A percentile compares a stretch with the other conserved stretches of the same genome.
phyloP scores from a whole-genome alignment of 1,140 invertebrate species.

The Scaptodrosophila lebanonensis region DNA sequence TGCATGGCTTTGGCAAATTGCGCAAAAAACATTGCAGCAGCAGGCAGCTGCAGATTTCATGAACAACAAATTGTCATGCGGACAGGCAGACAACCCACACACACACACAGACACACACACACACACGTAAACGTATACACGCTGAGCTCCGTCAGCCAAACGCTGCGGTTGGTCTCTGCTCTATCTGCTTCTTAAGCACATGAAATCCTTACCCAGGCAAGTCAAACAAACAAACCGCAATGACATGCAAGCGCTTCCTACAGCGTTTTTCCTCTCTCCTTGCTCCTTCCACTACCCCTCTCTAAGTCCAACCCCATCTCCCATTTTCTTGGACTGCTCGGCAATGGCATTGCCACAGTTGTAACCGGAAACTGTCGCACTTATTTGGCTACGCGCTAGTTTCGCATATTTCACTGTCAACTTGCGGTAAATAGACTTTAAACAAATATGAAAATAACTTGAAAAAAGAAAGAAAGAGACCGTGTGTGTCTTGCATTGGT shows the following conservation, averaged over 20 bases:
- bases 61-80: constrained; percentile 73
- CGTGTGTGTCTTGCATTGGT: neutral
- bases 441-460: constrained; percentile 75
- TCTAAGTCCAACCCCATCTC: neutral
- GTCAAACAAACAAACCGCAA: constrained; percentile 74
- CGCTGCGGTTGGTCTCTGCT: constrained; percentile 61
- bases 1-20: constrained; percentile 70
- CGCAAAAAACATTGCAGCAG: constrained; percentile 66
- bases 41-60: constrained; percentile 59
- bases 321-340: neutral
- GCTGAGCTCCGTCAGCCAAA: constrained; percentile 21
- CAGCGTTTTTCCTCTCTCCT: constrained; percentile 52
- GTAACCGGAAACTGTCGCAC: constrained; percentile 74
- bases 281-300: neutral
- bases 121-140: neutral
- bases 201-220: constrained; percentile 72
- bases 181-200: constrained; percentile 58
- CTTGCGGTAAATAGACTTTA: constrained; percentile 75
- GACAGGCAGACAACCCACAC: constrained; percentile 62
- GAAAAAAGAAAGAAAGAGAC: constrained; percentile 44
- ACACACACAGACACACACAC: constrained; percentile 26
- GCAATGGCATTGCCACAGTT: constrained; percentile 67
- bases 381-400: constrained; percentile 74
- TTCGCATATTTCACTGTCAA: constrained; percentile 75
- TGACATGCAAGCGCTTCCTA: constrained; percentile 60